These are phyloP conservation scores for Pristionchus fissidentatus DNA, from an alignment of 2,888 invertebrate genomes.

Conservation along the genomic window DNA sequence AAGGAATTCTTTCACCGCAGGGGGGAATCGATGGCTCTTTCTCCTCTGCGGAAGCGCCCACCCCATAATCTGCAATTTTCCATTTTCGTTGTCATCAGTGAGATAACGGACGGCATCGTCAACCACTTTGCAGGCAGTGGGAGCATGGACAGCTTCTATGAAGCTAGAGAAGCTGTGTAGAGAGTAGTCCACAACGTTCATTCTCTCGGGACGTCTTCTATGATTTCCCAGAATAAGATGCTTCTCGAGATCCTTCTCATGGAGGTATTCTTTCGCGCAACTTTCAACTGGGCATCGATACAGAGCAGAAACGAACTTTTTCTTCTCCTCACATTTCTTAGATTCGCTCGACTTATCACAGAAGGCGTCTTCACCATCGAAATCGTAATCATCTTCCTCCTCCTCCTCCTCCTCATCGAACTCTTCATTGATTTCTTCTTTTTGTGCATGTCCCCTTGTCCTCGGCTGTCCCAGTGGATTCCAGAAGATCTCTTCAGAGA, in stretches of 20 bases:
- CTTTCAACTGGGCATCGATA: not conserved
- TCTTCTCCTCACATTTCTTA: not conserved
- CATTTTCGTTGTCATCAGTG: not conserved
- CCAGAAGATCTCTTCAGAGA: not conserved
- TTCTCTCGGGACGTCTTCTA: not conserved
- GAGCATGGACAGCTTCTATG: not conserved
- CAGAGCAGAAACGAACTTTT: not conserved
- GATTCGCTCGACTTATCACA: not conserved
- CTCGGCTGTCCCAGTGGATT: not conserved
- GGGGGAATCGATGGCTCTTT: not conserved
- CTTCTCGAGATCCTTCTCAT: not conserved
- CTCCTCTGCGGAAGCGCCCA: constrained; percentile 27
- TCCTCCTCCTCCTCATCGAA: not conserved
- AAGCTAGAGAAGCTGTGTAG: not conserved
- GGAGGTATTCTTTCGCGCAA: not conserved
- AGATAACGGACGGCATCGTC: not conserved
- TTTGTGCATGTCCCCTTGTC: not conserved
- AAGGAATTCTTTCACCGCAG: not conserved
- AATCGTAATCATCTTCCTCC: no score
- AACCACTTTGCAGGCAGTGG: not conserved
- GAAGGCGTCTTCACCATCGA: no score
- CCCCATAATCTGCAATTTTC: not conserved
- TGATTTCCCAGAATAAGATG: not conserved
- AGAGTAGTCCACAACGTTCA: not conserved
- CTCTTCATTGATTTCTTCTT: no score